Base-by-base conservation (phyloP, 2,797 vertebrate genomes). In the Pygocentrus nattereri region DNA sequence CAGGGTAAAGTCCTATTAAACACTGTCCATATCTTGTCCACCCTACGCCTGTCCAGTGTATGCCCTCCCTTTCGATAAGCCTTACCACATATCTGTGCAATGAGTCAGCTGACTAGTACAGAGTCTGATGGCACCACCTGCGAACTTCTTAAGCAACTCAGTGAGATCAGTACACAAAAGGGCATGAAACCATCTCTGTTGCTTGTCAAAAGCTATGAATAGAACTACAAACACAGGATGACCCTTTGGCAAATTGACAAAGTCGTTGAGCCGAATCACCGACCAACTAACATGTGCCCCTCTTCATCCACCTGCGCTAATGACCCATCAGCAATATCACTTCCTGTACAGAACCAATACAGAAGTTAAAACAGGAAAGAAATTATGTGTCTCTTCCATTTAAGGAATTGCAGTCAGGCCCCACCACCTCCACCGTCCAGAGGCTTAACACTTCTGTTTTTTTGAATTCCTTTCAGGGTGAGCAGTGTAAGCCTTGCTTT, bases 381-480 rank as follows among this genome's bases (percentile, higher is more conserved):
- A 71, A 82, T 81, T 41, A 64, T 0, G 21, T 13, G 23, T 23
- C 11, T 72, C 49, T 82, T 77, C 68, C 80, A 65, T 77, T 82
- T 82, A 77, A 71, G 74, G 80, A 77, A 44, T 12, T 72, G 49
- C 49, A 71, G n/a, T 64, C 67, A 69, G 44, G 44, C 52, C 76
- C 67, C 31, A 30, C 74, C 65, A 76, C 59, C 54, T 76, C 25
- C 23, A 18, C 4, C 11, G 30, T 54, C 71, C 71, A 44, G 18
- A 34, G 19, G 47, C 18, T 50, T 30, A 54, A 54, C 5, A 31
- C 74, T 82, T 77, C 74, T 82, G 49, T 65, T 64, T 77, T 77
- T 25, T 59, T 59, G 13, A 16, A 49, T 76, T 77, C 49, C 8
- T 0, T 77, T 75, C 38, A 62, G 62, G 3, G n/a, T 41, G 56